Percentiles rank a stretch among this genome's conserved stretches.
Conservation (phyloP, 2,797 vertebrate genomes). For the Buceros bicornis region DNA sequence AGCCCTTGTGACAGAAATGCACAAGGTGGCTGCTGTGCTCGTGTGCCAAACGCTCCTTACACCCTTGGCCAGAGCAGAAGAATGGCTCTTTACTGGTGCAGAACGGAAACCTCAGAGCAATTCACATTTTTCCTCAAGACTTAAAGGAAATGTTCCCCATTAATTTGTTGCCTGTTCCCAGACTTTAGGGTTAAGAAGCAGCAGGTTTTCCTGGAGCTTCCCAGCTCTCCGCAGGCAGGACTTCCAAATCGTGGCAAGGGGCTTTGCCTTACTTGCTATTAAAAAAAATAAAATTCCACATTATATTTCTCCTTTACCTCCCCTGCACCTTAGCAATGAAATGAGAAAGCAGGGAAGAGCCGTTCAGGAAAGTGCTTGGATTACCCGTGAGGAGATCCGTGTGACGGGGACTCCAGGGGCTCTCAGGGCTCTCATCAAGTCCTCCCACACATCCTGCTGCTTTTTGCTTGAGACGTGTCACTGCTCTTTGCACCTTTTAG, state of each 20-base stretch:
- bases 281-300: not conserved
- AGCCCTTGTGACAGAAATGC: not conserved
- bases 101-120: not conserved
- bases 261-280: not conserved
- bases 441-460: not conserved
- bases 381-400: accelerated
- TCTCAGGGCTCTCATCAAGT: not conserved
- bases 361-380: not conserved
- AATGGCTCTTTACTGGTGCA: not conserved
- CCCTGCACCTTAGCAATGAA: not conserved
- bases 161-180: not conserved
- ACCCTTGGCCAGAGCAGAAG: not conserved
- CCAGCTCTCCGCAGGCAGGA: not conserved
- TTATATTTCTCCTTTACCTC: not conserved
- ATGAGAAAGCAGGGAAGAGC: not conserved
- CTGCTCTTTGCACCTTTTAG: not conserved
- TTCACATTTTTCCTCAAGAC: not conserved
- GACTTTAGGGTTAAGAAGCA: not conserved
- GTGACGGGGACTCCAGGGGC: not conserved
- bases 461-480: not conserved
- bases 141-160: not conserved
- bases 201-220: not conserved
- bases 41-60: not conserved
- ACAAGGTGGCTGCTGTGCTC: not conserved
- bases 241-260: not conserved